phyloP scores from a whole-genome alignment of 2,888 invertebrate species.

The Aphidoletes aphidimyza region DNA sequence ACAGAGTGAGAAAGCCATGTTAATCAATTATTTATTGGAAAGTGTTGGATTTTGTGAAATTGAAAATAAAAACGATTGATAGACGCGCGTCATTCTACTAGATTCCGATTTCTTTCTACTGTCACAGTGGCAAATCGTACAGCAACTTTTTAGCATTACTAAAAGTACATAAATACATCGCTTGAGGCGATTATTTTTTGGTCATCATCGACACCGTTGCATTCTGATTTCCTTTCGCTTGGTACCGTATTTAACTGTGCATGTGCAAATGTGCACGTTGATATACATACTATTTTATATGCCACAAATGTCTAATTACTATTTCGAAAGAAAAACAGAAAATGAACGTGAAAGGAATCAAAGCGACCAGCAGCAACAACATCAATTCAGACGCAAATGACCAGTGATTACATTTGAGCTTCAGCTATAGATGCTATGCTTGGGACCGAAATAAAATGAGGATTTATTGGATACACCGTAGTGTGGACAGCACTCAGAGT shows the following conservation, averaged over 20 bases:
- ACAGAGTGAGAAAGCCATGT: background rate
- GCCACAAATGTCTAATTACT: slow-evolving; percentile 38
- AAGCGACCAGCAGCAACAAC: background rate
- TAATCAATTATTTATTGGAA: slow-evolving; percentile 17
- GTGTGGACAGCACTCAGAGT: too few species aligned
- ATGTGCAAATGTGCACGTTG: background rate
- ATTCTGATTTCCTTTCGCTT: background rate
- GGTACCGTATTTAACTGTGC: background rate
- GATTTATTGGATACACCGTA: too few species aligned
- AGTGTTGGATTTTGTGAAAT: slow-evolving; percentile 27
- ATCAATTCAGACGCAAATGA: background rate
- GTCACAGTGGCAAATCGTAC: background rate
- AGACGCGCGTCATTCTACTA: background rate
- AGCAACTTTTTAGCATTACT: background rate
- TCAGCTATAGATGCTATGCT: too few species aligned
- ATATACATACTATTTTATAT: background rate
- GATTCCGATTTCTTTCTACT: background rate
- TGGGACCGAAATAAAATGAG: too few species aligned
- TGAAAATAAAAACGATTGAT: slow-evolving; percentile 5
- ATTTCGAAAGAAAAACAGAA: slow-evolving; percentile 16
- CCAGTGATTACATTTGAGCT: too few species aligned
- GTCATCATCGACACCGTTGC: slow-evolving; percentile 9
- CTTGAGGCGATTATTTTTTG: slow-evolving; percentile 1
- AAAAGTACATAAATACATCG: background rate
- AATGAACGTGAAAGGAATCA: slow-evolving; percentile 18